phyloP scores from a whole-genome alignment of 2,113 vertebrate species.

The human (Homo sapiens) region GRCh38 chr2:43790501-43791000 shows the following conservation, averaged over 20 bases:
- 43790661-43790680: not conserved
- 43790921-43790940: not conserved
- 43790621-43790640: conserved; percentile 11
- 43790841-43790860: not conserved
- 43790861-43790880: not conserved
- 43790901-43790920: not conserved
- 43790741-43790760: not conserved
- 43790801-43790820: not conserved
- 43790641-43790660: not conserved
- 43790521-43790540: not conserved
- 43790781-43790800: not conserved
- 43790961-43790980: too few relatives aligned
- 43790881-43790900: not conserved
- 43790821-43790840: not conserved
- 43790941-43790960: too few relatives aligned
- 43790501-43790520: not conserved
- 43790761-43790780: not conserved
- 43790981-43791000: too few relatives aligned
- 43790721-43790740: not conserved
- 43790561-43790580: conserved; percentile 10
- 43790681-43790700: not conserved
- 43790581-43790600: conserved; percentile 16
- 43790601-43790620: not conserved
- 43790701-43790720: not conserved
- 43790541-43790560: conserved; percentile 19